Evolutionary conservation across 2,797 vertebrate genomes (phyloP).

Genomic region (Acanthurus tractus): DNA sequence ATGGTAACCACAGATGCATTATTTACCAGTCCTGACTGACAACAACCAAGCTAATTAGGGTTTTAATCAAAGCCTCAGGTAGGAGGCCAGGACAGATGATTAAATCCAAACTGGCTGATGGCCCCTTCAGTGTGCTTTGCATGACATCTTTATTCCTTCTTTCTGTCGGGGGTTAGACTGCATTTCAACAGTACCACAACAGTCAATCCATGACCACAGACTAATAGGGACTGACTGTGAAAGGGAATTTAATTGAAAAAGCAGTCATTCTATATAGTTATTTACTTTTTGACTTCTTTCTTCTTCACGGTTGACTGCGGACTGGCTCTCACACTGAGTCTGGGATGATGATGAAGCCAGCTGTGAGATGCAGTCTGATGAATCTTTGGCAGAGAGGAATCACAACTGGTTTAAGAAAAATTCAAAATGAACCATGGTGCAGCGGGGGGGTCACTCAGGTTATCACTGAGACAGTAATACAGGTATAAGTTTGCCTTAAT

Average conservation of each 20-base stretch:
- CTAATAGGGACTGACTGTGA: not conserved
- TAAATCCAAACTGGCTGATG: not conserved
- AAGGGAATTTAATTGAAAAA: not conserved
- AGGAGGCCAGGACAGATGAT: constrained; percentile 24
- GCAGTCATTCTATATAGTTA: not conserved
- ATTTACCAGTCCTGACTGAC: constrained; percentile 34
- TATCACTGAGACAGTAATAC: not conserved
- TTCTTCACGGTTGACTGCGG: constrained; percentile 35
- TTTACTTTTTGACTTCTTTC: constrained; percentile 26
- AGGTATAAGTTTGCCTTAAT: not conserved
- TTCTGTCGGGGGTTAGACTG: not conserved
- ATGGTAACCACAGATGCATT: constrained; percentile 33
- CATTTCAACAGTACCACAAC: not conserved
- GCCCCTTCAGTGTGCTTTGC: not conserved
- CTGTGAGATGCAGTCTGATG: constrained; percentile 15
- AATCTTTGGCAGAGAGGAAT: constrained; percentile 18
- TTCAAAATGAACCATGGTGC: not conserved
- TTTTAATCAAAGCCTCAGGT: constrained; percentile 27
- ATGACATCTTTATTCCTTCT: not conserved
- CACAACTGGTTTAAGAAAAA: constrained; percentile 20
- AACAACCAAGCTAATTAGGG: not conserved
- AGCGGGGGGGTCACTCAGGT: no score
- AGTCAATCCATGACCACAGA: not conserved
- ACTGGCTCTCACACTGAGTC: constrained; percentile 20
- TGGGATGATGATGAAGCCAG: constrained; percentile 23